Conservation (phyloP, 1,140 invertebrate species). For the Drosophila paulistorum region DNA sequence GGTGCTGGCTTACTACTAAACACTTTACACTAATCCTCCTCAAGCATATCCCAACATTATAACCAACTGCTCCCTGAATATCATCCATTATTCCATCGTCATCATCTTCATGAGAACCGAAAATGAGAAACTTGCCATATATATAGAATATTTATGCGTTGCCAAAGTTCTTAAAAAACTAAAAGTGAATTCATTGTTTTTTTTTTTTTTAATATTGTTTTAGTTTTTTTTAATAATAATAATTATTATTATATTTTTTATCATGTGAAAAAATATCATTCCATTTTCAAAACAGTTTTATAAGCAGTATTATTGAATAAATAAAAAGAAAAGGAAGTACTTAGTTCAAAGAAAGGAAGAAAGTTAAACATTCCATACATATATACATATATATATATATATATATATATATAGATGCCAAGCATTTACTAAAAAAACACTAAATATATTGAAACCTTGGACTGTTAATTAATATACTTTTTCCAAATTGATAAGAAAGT, state of each 20-base stretch:
- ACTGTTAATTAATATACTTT: neutral
- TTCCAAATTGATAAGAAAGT: neutral
- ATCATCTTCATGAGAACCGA: neutral
- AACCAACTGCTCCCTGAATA: slow-evolving; percentile 2
- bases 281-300: slow-evolving; percentile 32
- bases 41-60: slow-evolving; percentile 3
- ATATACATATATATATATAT: slow-evolving; percentile 19
- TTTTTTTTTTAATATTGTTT: slow-evolving; percentile 14
- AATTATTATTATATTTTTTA: slow-evolving; percentile 5
- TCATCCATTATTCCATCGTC: neutral
- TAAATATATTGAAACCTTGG: slow-evolving; percentile 12
- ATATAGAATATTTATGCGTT: slow-evolving; percentile 48
- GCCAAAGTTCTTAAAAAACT: slow-evolving; percentile 47
- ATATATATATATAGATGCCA: slow-evolving; percentile 39
- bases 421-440: slow-evolving; percentile 50
- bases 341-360: slow-evolving; percentile 44
- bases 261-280: slow-evolving; percentile 5
- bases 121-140: slow-evolving; percentile 47
- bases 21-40: neutral
- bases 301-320: slow-evolving; percentile 65
- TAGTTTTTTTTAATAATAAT: neutral
- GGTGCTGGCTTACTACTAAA: slow-evolving; percentile 32
- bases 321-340: slow-evolving; percentile 46
- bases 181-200: slow-evolving; percentile 33
- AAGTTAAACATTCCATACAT: slow-evolving; percentile 37